These are phyloP conservation scores for Scophthalmus maximus DNA, from an alignment of 2,113 vertebrate genomes.

Conservation along the genomic window DNA sequence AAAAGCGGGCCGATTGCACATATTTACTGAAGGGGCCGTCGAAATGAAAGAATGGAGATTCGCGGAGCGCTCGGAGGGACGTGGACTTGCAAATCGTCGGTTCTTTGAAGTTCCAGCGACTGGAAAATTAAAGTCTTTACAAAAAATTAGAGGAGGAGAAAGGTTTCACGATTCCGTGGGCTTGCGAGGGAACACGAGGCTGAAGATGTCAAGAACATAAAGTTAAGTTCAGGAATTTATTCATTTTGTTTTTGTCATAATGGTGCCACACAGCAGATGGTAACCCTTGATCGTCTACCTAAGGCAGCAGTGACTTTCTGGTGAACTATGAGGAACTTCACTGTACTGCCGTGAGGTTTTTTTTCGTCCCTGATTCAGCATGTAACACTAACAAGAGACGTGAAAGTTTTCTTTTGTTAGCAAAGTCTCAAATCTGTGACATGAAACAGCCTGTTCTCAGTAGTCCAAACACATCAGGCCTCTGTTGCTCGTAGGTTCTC, in stretches of 20 bases:
- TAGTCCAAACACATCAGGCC: slow-evolving; percentile 71
- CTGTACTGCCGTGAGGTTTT: not conserved
- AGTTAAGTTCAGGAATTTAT: slow-evolving; percentile 25
- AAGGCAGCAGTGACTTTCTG: not conserved
- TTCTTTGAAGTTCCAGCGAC: slow-evolving; percentile 79
- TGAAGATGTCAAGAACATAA: slow-evolving; percentile 57
- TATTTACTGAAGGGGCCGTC: slow-evolving; percentile 81
- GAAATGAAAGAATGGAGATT: slow-evolving; percentile 78
- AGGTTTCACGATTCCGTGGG: slow-evolving; percentile 56
- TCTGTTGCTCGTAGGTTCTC: slow-evolving; percentile 61
- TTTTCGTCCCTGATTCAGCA: slow-evolving; percentile 42
- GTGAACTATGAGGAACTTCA: slow-evolving; percentile 18
- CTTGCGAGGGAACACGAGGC: slow-evolving; percentile 43
- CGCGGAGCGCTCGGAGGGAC: slow-evolving; percentile 76
- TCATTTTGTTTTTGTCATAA: slow-evolving; percentile 44
- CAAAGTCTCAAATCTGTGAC: slow-evolving; percentile 53
- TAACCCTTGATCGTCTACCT: slow-evolving; percentile 45
- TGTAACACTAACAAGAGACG: slow-evolving; percentile 35
- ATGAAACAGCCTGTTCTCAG: slow-evolving; percentile 59
- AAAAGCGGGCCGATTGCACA: slow-evolving; percentile 79
- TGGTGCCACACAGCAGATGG: slow-evolving; percentile 8
- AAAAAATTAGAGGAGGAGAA: slow-evolving; percentile 76
- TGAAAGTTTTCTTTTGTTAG: slow-evolving; percentile 66
- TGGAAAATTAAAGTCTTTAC: slow-evolving; percentile 83
- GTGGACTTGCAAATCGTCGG: slow-evolving; percentile 72